These are phyloP conservation scores for Grantiella picta DNA, from an alignment of 2,113 vertebrate species.

Conservation along the genomic window DNA sequence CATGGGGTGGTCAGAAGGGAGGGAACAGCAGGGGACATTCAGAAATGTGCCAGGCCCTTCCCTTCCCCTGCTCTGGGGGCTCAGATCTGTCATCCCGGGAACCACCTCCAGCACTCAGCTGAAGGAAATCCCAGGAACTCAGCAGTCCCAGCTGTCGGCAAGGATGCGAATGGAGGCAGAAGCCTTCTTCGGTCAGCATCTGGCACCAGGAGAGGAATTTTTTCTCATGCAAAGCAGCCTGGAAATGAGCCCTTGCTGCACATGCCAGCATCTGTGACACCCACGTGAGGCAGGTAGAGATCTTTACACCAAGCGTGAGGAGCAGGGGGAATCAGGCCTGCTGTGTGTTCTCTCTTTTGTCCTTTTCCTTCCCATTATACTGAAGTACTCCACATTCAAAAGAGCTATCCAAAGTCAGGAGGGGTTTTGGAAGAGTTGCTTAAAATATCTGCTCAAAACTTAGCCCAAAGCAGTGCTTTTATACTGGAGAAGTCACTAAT, in stretches of 20 bases:
- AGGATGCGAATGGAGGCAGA: neutral
- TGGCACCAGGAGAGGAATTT: neutral
- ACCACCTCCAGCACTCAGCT: neutral
- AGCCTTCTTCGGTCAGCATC: neutral
- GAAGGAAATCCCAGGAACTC: neutral
- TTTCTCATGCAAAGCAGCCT: neutral
- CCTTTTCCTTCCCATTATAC: neutral
- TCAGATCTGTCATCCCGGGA: neutral
- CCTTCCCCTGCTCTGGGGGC: neutral
- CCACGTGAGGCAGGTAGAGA: neutral
- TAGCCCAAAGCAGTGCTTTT: slow-evolving; percentile 71
- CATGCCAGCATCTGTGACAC: neutral
- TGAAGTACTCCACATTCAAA: neutral
- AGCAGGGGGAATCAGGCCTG: neutral
- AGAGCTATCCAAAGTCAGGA: neutral
- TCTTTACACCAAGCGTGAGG: rapidly evolving
- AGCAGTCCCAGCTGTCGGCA: rapidly evolving
- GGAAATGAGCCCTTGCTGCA: neutral
- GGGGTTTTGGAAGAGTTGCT: slow-evolving; percentile 4
- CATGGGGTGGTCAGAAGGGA: neutral
- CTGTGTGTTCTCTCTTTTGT: neutral
- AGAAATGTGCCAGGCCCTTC: neutral
- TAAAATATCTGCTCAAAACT: slow-evolving; percentile 56
- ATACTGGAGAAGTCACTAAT: slow-evolving; percentile 38
- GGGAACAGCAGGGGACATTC: neutral